These are phyloP conservation scores for Sesia bembeciformis DNA, from an alignment of 2,888 invertebrate genomes.

Conservation along the genomic window DNA sequence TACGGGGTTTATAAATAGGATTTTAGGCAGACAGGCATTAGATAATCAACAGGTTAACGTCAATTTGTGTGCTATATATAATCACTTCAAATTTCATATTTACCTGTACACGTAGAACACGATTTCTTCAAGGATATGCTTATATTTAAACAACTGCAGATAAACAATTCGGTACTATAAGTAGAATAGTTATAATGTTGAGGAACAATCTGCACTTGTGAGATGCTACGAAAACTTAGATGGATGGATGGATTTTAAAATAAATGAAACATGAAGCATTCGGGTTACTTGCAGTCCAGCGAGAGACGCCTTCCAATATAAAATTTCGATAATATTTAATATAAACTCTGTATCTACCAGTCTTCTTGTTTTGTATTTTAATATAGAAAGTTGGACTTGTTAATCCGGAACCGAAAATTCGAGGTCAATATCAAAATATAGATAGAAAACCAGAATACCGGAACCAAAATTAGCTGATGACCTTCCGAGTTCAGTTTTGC, in stretches of 20 bases:
- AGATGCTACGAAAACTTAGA: neutral
- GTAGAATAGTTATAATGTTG: neutral
- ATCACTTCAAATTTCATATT: constrained; percentile 45
- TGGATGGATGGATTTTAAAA: neutral
- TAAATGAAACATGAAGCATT: no score
- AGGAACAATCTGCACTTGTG: neutral
- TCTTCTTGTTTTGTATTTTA: neutral
- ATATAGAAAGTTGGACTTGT: neutral
- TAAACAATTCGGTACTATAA: constrained; percentile 8
- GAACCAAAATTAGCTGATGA: constrained; percentile 35
- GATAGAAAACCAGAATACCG: constrained; percentile 35
- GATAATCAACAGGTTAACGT: no score
- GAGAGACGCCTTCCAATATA: no score
- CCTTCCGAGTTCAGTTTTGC: constrained; percentile 43
- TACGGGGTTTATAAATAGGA: no score
- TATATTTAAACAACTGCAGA: constrained; percentile 17
- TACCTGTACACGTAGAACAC: constrained; percentile 35
- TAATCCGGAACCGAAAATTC: constrained; percentile 23
- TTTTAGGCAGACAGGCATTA: no score
- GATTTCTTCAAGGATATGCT: constrained; percentile 51
- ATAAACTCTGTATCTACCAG: no score
- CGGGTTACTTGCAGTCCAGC: no score
- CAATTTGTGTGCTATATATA: constrained; percentile 33
- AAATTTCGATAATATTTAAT: no score
- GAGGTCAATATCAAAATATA: constrained; percentile 29